A percentile compares a stretch with the other conserved stretches of the same genome.
Evolutionary conservation across 1,140 invertebrate species (phyloP).

Genomic region (Arctopsyche grandis): DNA sequence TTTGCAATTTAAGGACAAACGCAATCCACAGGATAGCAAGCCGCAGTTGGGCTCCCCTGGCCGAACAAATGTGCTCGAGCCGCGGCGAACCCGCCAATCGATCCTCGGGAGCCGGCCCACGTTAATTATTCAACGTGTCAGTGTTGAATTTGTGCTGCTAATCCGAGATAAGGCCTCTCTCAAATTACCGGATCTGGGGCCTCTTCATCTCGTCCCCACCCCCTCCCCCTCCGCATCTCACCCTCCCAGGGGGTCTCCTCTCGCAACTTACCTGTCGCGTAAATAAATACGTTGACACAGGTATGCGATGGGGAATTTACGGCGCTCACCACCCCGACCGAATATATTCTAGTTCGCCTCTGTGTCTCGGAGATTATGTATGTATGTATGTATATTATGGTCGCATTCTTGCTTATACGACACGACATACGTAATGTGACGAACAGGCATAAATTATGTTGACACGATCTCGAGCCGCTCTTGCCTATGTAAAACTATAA

Average conservation of each 20-base stretch:
- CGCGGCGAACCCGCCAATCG: conserved; percentile 40
- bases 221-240: background rate
- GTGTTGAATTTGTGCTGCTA: conserved; percentile 52
- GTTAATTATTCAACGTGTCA: conserved; percentile 53
- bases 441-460: conserved; percentile 16
- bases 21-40: background rate
- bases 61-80: background rate
- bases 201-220: conserved; percentile 15
- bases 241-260: background rate
- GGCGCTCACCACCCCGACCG: background rate
- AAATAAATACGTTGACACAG: conserved; percentile 33
- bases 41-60: background rate
- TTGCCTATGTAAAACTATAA: background rate
- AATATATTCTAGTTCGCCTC: background rate
- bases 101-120: conserved; percentile 45
- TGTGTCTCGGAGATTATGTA: background rate
- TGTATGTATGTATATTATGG: background rate
- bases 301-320: conserved; percentile 23
- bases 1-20: background rate
- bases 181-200: conserved; percentile 43
- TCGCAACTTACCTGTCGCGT: conserved; percentile 29
- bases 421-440: background rate
- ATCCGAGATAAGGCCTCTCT: conserved; percentile 49
- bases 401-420: conserved; percentile 7
- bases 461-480: background rate